Evolutionary conservation across 1,140 invertebrate genomes (phyloP), one percentile per base, ranked within the genome.

Genomic region (Euura lappo): DNA sequence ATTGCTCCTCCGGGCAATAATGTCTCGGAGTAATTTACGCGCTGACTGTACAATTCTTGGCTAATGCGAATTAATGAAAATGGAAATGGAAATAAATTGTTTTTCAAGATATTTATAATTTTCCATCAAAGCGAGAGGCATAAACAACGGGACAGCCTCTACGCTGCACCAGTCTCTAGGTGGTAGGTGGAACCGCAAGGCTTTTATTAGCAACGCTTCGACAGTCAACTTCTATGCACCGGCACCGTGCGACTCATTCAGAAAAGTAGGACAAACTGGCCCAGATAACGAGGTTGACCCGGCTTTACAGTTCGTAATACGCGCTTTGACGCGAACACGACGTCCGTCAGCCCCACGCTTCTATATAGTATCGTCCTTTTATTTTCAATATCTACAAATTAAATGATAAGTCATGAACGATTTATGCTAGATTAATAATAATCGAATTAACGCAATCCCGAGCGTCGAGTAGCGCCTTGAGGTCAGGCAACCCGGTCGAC

Each of bases 161-260:
- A 28, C 28, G 28, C 28, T 28, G 28, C 28, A 28, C 28, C 28
- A 28, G 28, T n/a, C 51, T n/a, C 51, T 60, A 3, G 3, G 51
- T n/a, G 13, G 51, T 60, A 28, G 28, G 51, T 60, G 10, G 51
- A 60, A 60, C 13, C 28, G 28, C 28, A n/a, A 11, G 51, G 51
- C 51, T 60, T 60, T 60, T 60, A 60, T 60, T 60, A 60, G 51
- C 51, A 8, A 60, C 51, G 51, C 51, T 60, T 60, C 51, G 51
- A 11, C 51, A 60, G 51, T 60, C 3, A n/a, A 60, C 51, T 8
- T 60, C 51, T 60, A 6, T 60, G 51, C 51, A 60, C 3, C 3
- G 51, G 51, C 51, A n/a, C 8, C 51, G 51, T 60, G 51, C 51
- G 51, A 6, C 51, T 60, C 10, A 60, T n/a, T 60, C 51, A 60